phyloP scores from a whole-genome alignment of 2,888 invertebrate genomes.

The Sympetrum striolatum region DNA sequence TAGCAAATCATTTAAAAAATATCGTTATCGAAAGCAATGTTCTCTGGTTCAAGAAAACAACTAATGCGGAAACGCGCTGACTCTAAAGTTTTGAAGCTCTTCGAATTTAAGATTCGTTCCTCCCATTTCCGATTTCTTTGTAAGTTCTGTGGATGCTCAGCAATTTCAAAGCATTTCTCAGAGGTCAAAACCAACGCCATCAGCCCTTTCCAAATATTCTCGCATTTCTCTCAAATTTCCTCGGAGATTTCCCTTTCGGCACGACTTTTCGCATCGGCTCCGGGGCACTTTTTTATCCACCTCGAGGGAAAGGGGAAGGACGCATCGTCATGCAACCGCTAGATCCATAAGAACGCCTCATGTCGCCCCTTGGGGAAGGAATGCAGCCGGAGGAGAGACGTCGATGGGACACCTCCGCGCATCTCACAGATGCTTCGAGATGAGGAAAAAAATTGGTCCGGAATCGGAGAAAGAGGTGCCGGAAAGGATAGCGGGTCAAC shows the following conservation, averaged over 20 bases:
- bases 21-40: no score
- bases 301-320: neutral
- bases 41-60: no score
- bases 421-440: neutral
- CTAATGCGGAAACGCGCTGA: no score
- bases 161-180: no score
- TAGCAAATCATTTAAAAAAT: no score
- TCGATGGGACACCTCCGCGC: neutral
- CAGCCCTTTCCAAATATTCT: no score
- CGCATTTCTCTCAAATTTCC: neutral
- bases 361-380: neutral
- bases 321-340: neutral
- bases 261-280: neutral
- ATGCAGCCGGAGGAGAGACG: neutral
- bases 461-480: neutral
- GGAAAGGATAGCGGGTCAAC: neutral
- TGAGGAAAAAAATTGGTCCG: neutral
- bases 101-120: no score
- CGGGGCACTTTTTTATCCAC: neutral
- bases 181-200: no score
- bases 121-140: no score
- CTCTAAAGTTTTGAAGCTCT: no score
- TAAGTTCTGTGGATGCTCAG: no score
- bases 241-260: neutral
- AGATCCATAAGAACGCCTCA: neutral